Base-by-base conservation (phyloP, 2,888 invertebrate species). In the Lasioglossum figueresi region DNA sequence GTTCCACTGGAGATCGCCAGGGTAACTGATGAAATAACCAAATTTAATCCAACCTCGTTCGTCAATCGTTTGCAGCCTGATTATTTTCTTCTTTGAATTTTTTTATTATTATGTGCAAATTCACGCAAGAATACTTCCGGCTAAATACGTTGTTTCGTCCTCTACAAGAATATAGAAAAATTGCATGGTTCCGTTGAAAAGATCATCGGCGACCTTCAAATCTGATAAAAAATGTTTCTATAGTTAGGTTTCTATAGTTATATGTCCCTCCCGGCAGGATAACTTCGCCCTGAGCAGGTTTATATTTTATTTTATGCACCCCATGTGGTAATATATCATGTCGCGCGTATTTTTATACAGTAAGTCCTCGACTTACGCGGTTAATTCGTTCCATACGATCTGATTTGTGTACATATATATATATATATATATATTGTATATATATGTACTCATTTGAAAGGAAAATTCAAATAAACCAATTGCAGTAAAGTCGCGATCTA, bases 1-100 rank as follows among this genome's bases (percentile, higher is more conserved):
- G 98, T 99, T 85, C 98, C 98, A 27, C 97, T 97, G 91, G 97
- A 97, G 83, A 97, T 98, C 23, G 98, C 98, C n/a, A 96, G 97
- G 95, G 97, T 98, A 91, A 94, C 84, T 31, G 31, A 6, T 63
- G 2, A 31, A 63, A 63, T 14, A 27, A 56, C n/a, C 10, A 12
- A n/a, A 10, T n/a, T n/a, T 56, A n/a, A n/a, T n/a, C n/a, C 10
- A n/a, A 52, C 14, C 5, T 48, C 48, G 10, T n/a, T 52, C 52
- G 10, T n/a, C 6, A 10, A 52, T 52, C n/a, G 3, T n/a, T 3
- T 52, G 52, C 52, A n/a, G 10, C 3, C 23, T 52, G 52, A n/a
- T n/a, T n/a, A 19, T 52, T n/a, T 52, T 23, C 52, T 52, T 52
- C n/a, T 52, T n/a, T 52, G 27, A 16, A 59, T 1, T 14, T 27